Conservation (phyloP, 92 coral and sea anemone species). For the Blastomussa wellsi region DNA sequence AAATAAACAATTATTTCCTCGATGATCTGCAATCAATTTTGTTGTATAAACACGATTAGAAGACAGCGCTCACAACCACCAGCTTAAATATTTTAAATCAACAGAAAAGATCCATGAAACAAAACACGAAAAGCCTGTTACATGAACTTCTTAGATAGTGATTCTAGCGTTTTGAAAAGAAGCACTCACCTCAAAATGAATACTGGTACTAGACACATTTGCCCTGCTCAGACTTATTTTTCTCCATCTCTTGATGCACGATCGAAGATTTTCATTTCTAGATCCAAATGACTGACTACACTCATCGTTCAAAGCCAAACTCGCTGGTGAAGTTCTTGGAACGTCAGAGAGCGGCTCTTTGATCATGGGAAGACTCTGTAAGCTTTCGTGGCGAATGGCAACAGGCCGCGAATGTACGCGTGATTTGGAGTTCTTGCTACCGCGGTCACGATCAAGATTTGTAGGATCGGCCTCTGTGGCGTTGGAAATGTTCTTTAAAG, state of each 20-base stretch:
- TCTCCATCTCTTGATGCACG: conserved; percentile 30
- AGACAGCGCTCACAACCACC: neutral
- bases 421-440: conserved; percentile 11
- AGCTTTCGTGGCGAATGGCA: conserved; percentile 9
- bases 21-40: neutral
- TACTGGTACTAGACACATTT: neutral
- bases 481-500: neutral
- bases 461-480: conserved; percentile 1
- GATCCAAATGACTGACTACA: neutral
- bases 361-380: conserved; percentile 40
- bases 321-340: conserved; percentile 1
- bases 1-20: neutral
- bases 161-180: neutral
- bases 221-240: conserved; percentile 22
- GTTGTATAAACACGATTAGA: neutral
- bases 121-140: neutral
- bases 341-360: neutral
- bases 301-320: conserved; percentile 10
- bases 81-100: neutral
- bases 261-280: conserved; percentile 15
- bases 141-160: too few species aligned
- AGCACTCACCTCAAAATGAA: conserved; percentile 34
- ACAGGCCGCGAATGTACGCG: conserved; percentile 27
- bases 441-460: conserved; percentile 27
- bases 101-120: neutral